Evolutionary conservation across 2,888 invertebrate species (phyloP).

Genomic region (Willowsia nigromaculata): DNA sequence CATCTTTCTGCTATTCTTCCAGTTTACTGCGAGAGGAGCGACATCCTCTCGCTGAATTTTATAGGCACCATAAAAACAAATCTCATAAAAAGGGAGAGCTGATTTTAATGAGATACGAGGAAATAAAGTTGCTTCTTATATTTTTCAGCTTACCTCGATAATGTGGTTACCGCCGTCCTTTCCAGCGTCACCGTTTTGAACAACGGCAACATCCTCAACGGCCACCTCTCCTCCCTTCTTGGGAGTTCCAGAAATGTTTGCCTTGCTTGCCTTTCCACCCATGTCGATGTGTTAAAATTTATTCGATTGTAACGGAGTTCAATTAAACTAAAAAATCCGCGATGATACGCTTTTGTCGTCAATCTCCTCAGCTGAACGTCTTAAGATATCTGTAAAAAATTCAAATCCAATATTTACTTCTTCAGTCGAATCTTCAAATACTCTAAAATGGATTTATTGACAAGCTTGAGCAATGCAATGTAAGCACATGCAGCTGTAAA

Average conservation of each 20-base stretch:
- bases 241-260: conserved; percentile 75
- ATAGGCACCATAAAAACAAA: conserved; percentile 48
- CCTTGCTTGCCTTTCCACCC: conserved; percentile 78
- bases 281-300: conserved; percentile 64
- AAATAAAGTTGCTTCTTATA: conserved; percentile 31
- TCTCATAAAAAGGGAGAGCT: conserved; percentile 40
- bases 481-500: not conserved
- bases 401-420: not conserved
- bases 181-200: conserved; percentile 77
- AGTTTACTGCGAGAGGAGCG: not conserved
- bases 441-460: not conserved
- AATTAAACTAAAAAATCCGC: conserved; percentile 29
- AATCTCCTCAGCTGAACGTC: not conserved
- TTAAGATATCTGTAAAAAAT: conserved; percentile 47
- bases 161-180: conserved; percentile 75
- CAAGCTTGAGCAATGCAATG: not conserved
- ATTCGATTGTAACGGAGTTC: not conserved
- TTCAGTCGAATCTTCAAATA: not conserved
- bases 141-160: conserved; percentile 75
- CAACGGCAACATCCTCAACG: conserved; percentile 75
- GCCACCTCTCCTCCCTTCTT: conserved; percentile 77
- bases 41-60: conserved; percentile 10
- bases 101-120: conserved; percentile 55
- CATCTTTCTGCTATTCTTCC: not conserved
- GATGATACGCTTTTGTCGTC: not conserved